These are phyloP conservation scores for Alaudala cheleensis DNA, from an alignment of 2,113 vertebrate species.

Conservation along the genomic window DNA sequence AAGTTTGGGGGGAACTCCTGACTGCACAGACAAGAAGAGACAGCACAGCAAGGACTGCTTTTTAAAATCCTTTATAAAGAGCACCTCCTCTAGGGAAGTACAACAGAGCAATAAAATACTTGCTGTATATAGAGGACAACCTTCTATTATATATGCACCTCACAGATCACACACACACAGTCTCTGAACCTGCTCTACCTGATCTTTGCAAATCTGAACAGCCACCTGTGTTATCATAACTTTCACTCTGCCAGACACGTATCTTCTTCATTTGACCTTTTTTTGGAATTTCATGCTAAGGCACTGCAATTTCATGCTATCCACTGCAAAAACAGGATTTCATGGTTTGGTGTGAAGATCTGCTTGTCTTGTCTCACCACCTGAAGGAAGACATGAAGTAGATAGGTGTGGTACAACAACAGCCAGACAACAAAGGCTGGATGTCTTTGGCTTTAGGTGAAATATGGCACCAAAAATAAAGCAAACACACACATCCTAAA, in stretches of 20 bases:
- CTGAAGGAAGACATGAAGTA: not conserved
- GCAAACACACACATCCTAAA: not conserved
- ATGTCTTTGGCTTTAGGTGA: not conserved
- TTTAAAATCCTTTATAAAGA: not conserved
- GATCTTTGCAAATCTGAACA: not conserved
- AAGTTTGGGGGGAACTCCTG: not conserved
- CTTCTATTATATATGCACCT: not conserved
- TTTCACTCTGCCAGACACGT: not conserved
- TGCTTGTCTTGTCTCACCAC: not conserved
- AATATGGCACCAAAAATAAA: not conserved
- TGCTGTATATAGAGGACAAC: not conserved
- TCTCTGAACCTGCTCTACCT: slow-evolving; percentile 14
- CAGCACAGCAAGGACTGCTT: not conserved
- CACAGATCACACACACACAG: not conserved
- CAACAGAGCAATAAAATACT: not conserved
- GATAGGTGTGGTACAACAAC: not conserved
- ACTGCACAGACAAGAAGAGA: not conserved
- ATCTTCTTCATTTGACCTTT: not conserved
- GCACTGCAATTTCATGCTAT: not conserved
- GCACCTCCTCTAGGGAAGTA: not conserved
- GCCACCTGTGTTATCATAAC: not conserved
- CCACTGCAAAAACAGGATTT: not conserved
- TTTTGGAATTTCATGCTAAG: not conserved
- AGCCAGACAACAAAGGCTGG: not conserved
- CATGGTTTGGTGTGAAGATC: not conserved